phyloP scores from a whole-genome alignment of 2,797 vertebrate genomes.

The Melanotaenia parkinsoni region DNA sequence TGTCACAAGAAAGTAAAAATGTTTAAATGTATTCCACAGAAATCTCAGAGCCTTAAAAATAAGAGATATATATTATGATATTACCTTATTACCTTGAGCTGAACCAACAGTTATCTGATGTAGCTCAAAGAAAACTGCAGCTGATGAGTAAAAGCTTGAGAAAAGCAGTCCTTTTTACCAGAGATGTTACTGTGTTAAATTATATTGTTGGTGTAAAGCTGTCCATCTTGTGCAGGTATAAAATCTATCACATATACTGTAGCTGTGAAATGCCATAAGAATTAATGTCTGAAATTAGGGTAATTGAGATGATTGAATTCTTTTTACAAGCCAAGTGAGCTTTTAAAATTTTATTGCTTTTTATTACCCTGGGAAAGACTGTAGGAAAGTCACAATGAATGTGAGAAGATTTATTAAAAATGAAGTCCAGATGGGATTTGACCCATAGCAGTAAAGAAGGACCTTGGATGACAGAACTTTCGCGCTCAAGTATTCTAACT shows the following conservation, averaged over 20 bases:
- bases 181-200: neutral
- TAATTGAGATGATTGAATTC: slow-evolving; percentile 1
- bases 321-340: slow-evolving; percentile 20
- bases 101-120: slow-evolving; percentile 5
- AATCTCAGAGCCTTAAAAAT: neutral
- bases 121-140: slow-evolving; percentile 2
- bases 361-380: neutral
- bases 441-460: slow-evolving; percentile 3
- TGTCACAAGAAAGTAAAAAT: slow-evolving; percentile 14
- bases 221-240: neutral
- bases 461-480: slow-evolving; percentile 1
- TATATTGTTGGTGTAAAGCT: slow-evolving; percentile 1
- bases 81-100: slow-evolving; percentile 4
- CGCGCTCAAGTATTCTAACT: slow-evolving; percentile 5
- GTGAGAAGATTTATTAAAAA: slow-evolving; percentile 4
- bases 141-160: neutral
- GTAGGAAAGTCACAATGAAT: neutral
- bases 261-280: slow-evolving; percentile 12
- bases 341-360: slow-evolving; percentile 29
- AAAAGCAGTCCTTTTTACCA: neutral
- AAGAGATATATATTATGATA: neutral
- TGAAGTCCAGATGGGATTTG: slow-evolving; percentile 1
- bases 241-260: slow-evolving; percentile 12
- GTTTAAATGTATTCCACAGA: neutral
- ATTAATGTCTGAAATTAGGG: slow-evolving; percentile 17